phyloP scores from a whole-genome alignment of 2,888 invertebrate genomes.

The Arenicola marina region DNA sequence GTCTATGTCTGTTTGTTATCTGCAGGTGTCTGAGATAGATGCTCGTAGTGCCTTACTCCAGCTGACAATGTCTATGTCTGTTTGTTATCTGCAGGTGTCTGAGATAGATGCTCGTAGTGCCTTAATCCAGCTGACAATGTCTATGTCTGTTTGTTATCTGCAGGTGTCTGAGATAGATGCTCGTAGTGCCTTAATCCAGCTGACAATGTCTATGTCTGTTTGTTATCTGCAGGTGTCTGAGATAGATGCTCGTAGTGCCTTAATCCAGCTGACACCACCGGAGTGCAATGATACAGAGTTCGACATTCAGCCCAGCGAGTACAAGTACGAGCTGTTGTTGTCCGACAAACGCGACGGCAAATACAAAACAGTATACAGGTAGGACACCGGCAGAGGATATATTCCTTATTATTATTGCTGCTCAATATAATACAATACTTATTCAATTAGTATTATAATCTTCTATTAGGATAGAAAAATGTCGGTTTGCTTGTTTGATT shows the following conservation, averaged over 20 bases:
- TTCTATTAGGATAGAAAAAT: neutral
- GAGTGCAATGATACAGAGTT: constrained; percentile 64
- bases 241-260: constrained; percentile 81
- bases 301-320: constrained; percentile 69
- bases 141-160: too few relatives aligned
- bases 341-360: constrained; percentile 78
- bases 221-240: constrained; percentile 83
- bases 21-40: too few relatives aligned
- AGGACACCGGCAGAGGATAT: constrained; percentile 61
- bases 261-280: constrained; percentile 81
- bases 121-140: too few relatives aligned
- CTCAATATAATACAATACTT: neutral
- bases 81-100: too few relatives aligned
- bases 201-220: too few relatives aligned
- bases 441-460: too few relatives aligned
- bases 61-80: constrained; percentile 12
- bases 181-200: too few relatives aligned
- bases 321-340: constrained; percentile 80
- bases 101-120: too few relatives aligned
- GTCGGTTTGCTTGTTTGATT: too few relatives aligned
- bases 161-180: too few relatives aligned
- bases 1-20: too few relatives aligned
- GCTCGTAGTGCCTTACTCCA: too few relatives aligned
- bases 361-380: constrained; percentile 85
- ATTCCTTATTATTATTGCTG: neutral